Evolutionary conservation across 2,113 vertebrate species (phyloP).

Genomic region (Chrysemys picta): DNA sequence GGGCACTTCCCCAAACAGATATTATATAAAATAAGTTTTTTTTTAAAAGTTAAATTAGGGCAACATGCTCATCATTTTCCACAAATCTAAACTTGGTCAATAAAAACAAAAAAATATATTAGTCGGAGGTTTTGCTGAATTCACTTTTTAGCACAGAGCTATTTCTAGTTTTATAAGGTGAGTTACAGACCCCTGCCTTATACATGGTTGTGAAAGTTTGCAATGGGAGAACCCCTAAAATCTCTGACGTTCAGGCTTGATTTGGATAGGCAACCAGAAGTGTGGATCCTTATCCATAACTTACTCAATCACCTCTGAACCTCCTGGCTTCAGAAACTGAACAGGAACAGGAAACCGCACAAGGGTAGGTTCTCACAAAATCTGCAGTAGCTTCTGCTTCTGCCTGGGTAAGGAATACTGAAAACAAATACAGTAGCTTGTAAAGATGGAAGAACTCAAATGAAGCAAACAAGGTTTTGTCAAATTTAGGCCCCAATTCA

Average conservation of each 20-base stretch:
- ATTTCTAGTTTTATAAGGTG: neutral
- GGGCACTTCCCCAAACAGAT: neutral
- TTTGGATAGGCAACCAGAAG: neutral
- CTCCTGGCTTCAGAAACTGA: accelerated
- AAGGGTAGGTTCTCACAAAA: neutral
- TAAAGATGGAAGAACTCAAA: neutral
- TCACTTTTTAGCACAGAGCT: neutral
- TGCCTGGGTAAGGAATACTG: neutral
- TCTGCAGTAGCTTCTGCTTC: neutral
- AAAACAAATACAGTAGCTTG: neutral
- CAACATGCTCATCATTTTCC: neutral
- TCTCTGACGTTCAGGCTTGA: neutral
- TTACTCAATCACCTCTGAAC: neutral
- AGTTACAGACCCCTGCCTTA: neutral
- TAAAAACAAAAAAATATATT: neutral
- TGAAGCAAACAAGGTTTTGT: neutral
- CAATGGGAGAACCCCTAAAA: neutral
- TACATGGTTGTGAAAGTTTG: neutral
- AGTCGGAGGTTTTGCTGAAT: neutral
- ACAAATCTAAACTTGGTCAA: neutral
- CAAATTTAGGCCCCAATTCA: neutral
- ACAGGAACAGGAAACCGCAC: accelerated
- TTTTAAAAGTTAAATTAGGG: accelerated
- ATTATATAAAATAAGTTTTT: neutral
- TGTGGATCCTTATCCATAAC: neutral